Conservation (phyloP, 2,113 vertebrate species). For the Triplophysa tibetana region DNA sequence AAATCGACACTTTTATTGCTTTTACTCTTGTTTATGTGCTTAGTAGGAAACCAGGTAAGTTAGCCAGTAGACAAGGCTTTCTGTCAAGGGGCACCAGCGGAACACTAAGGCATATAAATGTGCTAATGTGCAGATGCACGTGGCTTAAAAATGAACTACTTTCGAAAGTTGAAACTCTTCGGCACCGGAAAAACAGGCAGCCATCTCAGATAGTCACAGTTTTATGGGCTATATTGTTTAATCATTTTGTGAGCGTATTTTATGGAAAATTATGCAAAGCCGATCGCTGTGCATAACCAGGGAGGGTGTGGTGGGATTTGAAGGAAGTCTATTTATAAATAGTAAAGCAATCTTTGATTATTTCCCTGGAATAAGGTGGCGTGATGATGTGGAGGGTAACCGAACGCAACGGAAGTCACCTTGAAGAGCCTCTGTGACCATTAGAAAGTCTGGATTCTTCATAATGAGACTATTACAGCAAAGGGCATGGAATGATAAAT, state of each 20-base stretch:
- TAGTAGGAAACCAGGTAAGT: slow-evolving; percentile 1
- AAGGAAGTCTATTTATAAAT: slow-evolving; percentile 31
- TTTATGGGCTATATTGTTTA: slow-evolving; percentile 32
- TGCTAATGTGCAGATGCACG: slow-evolving; percentile 3
- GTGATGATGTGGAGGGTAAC: slow-evolving; percentile 18
- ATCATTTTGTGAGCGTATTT: slow-evolving; percentile 35
- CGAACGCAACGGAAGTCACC: slow-evolving; percentile 14
- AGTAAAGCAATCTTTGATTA: slow-evolving; percentile 41
- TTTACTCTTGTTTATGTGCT: neutral
- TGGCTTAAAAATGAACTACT: slow-evolving; percentile 7
- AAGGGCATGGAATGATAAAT: neutral
- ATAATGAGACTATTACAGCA: neutral
- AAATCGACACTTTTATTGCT: neutral
- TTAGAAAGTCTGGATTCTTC: slow-evolving; percentile 7
- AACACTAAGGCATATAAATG: slow-evolving; percentile 24
- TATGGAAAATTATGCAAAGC: slow-evolving; percentile 48
- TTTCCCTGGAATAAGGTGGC: slow-evolving; percentile 21
- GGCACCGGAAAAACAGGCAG: slow-evolving; percentile 15
- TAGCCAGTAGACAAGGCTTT: neutral
- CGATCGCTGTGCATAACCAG: slow-evolving; percentile 20
- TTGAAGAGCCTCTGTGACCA: slow-evolving; percentile 10
- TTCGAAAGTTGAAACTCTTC: slow-evolving; percentile 2
- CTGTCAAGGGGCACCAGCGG: neutral
- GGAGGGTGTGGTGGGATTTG: slow-evolving; percentile 26
- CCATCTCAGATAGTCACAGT: slow-evolving; percentile 6